phyloP scores from a whole-genome alignment of 2,797 vertebrate genomes.

The Adelosebastes latens region DNA sequence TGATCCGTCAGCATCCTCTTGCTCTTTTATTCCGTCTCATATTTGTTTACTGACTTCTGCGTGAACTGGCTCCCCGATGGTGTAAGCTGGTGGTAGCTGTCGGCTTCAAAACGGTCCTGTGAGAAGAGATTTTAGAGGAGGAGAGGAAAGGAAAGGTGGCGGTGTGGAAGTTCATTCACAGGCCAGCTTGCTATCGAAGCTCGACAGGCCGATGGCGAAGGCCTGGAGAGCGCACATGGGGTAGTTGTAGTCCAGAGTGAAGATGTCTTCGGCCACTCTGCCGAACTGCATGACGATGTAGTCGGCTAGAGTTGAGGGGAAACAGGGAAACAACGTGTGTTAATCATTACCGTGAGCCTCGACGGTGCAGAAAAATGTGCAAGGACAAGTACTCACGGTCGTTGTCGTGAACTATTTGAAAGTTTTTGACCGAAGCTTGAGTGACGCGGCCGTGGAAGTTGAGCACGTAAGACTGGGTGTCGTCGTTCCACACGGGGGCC shows the following conservation, averaged over 20 bases:
- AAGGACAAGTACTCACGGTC: slow-evolving; percentile 87
- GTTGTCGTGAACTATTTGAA: slow-evolving; percentile 97
- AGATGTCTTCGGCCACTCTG: slow-evolving; percentile 93
- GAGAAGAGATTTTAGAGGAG: neutral
- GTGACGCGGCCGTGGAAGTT: slow-evolving; percentile 98
- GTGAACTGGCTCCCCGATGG: neutral
- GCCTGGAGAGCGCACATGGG: slow-evolving; percentile 98
- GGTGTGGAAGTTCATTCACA: slow-evolving; percentile 86
- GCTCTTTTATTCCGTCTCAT: neutral
- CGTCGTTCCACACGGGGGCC: slow-evolving; percentile 96
- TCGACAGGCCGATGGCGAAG: slow-evolving; percentile 96
- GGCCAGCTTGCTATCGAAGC: slow-evolving; percentile 97
- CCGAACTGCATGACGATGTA: slow-evolving; percentile 99
- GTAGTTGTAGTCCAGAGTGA: slow-evolving; percentile 97
- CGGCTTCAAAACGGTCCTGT: neutral
- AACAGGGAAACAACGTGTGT: neutral
- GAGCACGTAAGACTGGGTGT: slow-evolving; percentile 96
- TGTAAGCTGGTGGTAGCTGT: neutral
- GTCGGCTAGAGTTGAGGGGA: slow-evolving; percentile 81
- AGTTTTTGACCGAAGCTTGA: slow-evolving; percentile 98
- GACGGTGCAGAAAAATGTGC: neutral
- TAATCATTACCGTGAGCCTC: neutral
- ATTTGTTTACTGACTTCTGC: neutral
- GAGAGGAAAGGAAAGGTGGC: neutral
- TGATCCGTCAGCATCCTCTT: neutral